A percentile compares a stretch with the other conserved stretches of the same genome.
These are phyloP conservation scores for Ambastaia sidthimunki DNA, from an alignment of 2,797 vertebrate species.

Conservation along the genomic window DNA sequence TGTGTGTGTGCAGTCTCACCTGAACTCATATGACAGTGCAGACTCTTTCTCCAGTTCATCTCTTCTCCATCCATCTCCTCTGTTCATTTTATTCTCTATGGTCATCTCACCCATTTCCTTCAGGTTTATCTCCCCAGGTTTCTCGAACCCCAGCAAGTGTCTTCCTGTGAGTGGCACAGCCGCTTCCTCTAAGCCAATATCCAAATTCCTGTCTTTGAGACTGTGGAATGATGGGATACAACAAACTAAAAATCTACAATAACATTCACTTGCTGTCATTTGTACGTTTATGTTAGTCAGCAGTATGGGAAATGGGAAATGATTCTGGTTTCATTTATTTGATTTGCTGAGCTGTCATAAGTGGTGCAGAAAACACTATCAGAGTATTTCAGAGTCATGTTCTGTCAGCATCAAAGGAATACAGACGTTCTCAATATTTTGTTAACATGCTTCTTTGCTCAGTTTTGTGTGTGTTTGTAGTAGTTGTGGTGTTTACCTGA, in stretches of 20 bases:
- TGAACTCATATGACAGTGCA: conserved; percentile 69
- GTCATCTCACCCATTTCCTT: background rate
- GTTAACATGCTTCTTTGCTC: background rate
- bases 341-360: no score
- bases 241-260: no score
- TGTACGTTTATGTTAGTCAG: background rate
- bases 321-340: no score
- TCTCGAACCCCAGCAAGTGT: conserved; percentile 80
- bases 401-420: no score
- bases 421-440: background rate
- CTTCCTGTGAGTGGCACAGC: conserved; percentile 71
- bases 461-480: background rate
- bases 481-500: conserved; percentile 75
- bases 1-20: conserved; percentile 58
- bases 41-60: conserved; percentile 63
- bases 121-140: conserved; percentile 19
- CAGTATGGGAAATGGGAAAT: background rate
- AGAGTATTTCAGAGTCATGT: no score
- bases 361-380: no score
- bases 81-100: conserved; percentile 58
- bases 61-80: conserved; percentile 51
- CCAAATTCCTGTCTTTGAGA: conserved; percentile 78
- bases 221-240: conserved; percentile 68
- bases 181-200: conserved; percentile 64
- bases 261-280: no score